Evolutionary conservation across 2,888 invertebrate species (phyloP).

Genomic region (Drosophila siamana): DNA sequence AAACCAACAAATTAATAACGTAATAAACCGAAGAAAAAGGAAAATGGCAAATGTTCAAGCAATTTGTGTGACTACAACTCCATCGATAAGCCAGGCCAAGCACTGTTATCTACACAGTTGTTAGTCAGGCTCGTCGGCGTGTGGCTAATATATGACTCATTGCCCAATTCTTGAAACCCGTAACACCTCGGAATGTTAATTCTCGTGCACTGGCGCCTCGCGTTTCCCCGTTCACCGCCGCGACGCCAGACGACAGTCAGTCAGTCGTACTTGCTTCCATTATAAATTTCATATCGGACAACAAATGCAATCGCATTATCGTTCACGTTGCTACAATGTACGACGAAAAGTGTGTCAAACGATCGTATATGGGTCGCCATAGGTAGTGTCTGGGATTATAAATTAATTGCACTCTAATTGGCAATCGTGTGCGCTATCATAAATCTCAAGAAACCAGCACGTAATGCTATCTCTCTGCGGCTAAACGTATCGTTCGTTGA

Average conservation of each 20-base stretch:
- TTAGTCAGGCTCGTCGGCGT: slow-evolving; percentile 20
- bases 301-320: slow-evolving; percentile 56
- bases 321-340: slow-evolving; percentile 48
- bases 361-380: slow-evolving; percentile 50
- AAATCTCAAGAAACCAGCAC: slow-evolving; percentile 55
- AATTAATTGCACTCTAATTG: slow-evolving; percentile 80
- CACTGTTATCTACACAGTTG: slow-evolving; percentile 1
- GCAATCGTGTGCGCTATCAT: slow-evolving; percentile 66
- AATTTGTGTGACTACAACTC: slow-evolving; percentile 21
- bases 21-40: too few species aligned
- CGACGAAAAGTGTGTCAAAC: slow-evolving; percentile 66
- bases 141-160: slow-evolving; percentile 45
- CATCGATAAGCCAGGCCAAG: slow-evolving; percentile 9
- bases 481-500: slow-evolving; percentile 5
- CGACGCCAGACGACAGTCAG: too few species aligned
- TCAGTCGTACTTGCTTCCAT: slow-evolving; percentile 17
- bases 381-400: slow-evolving; percentile 66
- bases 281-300: slow-evolving; percentile 65
- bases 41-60: slow-evolving; percentile 23
- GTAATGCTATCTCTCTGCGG: slow-evolving; percentile 7
- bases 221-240: too few species aligned
- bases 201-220: slow-evolving; percentile 42
- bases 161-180: slow-evolving; percentile 19
- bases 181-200: slow-evolving; percentile 5
- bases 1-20: background rate